These are phyloP conservation scores for Drepanosiphum platanoidis DNA, from an alignment of 2,888 invertebrate species.

Conservation along the genomic window DNA sequence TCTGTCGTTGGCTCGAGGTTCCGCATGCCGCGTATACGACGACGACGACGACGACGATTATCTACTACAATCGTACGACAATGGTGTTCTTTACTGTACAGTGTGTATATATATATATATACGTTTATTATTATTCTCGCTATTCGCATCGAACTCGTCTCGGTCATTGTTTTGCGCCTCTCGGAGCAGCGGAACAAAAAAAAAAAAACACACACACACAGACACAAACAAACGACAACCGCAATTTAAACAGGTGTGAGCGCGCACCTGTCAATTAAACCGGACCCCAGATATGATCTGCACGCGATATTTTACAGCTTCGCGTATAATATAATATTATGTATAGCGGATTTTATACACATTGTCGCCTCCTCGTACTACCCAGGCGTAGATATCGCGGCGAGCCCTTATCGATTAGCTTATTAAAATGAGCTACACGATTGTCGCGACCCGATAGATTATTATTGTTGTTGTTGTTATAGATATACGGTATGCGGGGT, in stretches of 20 bases:
- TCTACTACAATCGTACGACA: constrained; percentile 20
- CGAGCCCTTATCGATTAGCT: constrained; percentile 45
- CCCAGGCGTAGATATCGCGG: neutral
- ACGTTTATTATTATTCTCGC: constrained; percentile 15
- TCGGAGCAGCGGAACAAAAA: neutral
- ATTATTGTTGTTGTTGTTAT: neutral
- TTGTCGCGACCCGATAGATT: neutral
- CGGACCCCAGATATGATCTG: constrained; percentile 56
- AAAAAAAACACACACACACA: neutral
- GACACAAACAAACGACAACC: neutral
- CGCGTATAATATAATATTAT: neutral
- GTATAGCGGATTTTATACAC: too few species aligned
- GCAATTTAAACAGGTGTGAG: constrained; percentile 61
- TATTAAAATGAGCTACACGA: constrained; percentile 47
- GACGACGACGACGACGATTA: neutral
- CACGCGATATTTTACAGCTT: constrained; percentile 60
- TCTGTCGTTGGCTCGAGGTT: neutral
- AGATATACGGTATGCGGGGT: neutral
- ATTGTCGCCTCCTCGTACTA: constrained; percentile 39
- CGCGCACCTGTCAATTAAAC: constrained; percentile 61
- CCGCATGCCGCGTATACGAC: neutral
- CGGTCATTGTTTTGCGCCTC: constrained; percentile 52
- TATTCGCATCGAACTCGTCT: constrained; percentile 33
- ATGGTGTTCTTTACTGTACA: constrained; percentile 12
- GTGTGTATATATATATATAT: neutral